phyloP scores from a whole-genome alignment of 2,888 invertebrate species.

The Molorchus minor region DNA sequence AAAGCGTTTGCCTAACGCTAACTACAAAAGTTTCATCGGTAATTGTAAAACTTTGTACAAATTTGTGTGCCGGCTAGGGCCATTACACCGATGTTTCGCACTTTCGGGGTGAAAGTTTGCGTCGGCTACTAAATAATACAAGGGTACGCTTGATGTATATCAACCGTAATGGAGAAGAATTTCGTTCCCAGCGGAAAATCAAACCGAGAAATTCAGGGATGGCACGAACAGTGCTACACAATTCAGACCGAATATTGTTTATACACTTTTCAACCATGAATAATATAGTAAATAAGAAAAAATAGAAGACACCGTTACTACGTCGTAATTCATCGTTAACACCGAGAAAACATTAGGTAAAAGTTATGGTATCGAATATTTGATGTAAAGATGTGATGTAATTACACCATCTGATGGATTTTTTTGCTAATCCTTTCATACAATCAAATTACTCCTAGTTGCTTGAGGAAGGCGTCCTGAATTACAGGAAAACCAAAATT shows the following conservation, averaged over 20 bases:
- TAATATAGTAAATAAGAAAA: not conserved
- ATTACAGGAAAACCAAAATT: no score
- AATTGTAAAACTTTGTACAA: slow-evolving; percentile 61
- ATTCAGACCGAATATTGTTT: slow-evolving; percentile 39
- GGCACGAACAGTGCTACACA: slow-evolving; percentile 32
- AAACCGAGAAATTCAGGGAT: slow-evolving; percentile 46
- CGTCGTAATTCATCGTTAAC: not conserved
- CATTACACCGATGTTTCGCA: slow-evolving; percentile 59
- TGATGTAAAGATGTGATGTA: no score
- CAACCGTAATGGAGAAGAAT: slow-evolving; percentile 55
- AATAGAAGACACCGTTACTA: not conserved
- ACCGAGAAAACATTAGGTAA: not conserved
- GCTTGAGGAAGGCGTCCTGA: no score
- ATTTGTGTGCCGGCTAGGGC: slow-evolving; percentile 57
- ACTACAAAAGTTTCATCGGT: slow-evolving; percentile 58
- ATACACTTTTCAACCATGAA: not conserved
- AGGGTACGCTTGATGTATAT: slow-evolving; percentile 57
- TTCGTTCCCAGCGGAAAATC: slow-evolving; percentile 54
- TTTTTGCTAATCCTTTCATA: no score
- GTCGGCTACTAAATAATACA: slow-evolving; percentile 59
- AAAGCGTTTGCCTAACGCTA: slow-evolving; percentile 56
- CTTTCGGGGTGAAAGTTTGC: slow-evolving; percentile 57
- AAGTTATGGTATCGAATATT: not conserved
- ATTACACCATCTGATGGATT: no score
- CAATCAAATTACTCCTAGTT: no score